phyloP scores from a whole-genome alignment of 2,888 invertebrate genomes.

The Caenorhabditis sp. region DNA sequence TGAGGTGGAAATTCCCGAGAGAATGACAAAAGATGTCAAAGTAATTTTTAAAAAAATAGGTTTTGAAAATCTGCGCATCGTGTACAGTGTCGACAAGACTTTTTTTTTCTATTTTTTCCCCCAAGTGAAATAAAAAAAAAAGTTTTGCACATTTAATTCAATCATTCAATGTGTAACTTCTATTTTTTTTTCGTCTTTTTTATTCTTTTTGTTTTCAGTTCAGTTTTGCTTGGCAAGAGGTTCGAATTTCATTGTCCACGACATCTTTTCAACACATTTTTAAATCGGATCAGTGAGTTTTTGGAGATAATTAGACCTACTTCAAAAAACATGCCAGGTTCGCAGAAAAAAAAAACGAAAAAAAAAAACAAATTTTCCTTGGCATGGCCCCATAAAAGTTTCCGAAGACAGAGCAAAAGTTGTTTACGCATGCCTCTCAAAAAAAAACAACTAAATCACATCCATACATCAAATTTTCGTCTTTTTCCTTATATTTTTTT shows the following conservation, averaged over 20 bases:
- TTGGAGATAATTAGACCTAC: not conserved
- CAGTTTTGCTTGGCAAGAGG: not conserved
- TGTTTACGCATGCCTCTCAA: not conserved
- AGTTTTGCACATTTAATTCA: not conserved
- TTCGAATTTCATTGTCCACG: slow-evolving; percentile 2
- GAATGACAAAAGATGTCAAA: slow-evolving; percentile 2
- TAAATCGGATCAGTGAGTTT: slow-evolving; percentile 19
- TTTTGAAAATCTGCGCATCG: no score
- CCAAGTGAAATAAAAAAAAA: not conserved
- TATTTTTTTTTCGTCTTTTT: not conserved
- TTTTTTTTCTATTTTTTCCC: not conserved
- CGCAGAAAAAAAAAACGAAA: no score
- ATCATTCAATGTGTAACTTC: not conserved
- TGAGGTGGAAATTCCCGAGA: not conserved
- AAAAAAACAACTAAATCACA: not conserved
- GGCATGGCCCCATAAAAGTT: no score
- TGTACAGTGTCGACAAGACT: no score
- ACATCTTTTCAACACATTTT: slow-evolving; percentile 16
- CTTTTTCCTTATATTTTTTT: not conserved
- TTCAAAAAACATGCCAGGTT: no score
- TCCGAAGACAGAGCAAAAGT: no score
- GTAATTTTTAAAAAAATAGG: no score
- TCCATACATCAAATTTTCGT: slow-evolving; percentile 1
- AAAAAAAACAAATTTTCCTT: no score
- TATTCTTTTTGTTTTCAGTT: not conserved